Evolutionary conservation across 2,113 vertebrate species (phyloP).

Genomic region (Monopterus albus): DNA sequence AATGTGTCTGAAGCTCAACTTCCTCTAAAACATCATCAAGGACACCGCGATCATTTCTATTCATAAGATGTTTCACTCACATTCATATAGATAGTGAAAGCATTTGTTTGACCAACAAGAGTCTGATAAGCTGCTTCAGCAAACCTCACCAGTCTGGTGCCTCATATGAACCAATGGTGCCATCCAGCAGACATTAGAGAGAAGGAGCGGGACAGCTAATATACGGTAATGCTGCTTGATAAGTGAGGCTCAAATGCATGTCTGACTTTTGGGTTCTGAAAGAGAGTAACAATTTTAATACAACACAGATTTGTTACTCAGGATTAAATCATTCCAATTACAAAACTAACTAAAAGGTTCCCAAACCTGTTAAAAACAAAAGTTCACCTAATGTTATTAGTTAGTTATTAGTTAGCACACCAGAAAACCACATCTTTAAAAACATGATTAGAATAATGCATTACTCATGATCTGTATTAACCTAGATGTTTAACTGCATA

Average conservation of each 20-base stretch:
- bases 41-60: not conserved
- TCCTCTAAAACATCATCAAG: not conserved
- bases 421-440: too few species aligned
- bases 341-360: too few species aligned
- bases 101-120: not conserved
- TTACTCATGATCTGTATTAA: not conserved
- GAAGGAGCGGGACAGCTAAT: not conserved
- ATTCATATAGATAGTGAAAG: constrained; percentile 1
- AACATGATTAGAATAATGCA: not conserved
- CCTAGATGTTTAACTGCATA: not conserved
- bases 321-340: too few species aligned
- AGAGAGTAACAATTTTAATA: not conserved
- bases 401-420: too few species aligned
- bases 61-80: not conserved
- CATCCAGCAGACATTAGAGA: constrained; percentile 56
- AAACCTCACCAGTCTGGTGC: not conserved
- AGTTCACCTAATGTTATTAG: too few species aligned
- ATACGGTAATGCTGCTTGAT: not conserved
- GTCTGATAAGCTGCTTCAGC: not conserved
- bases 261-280: too few species aligned
- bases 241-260: not conserved
- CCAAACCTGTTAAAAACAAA: too few species aligned
- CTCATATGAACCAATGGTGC: constrained; percentile 28
- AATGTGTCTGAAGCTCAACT: not conserved
- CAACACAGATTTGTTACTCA: not conserved